Base-by-base conservation (phyloP, 2,797 vertebrate species). In the Sebastes miniatus region DNA sequence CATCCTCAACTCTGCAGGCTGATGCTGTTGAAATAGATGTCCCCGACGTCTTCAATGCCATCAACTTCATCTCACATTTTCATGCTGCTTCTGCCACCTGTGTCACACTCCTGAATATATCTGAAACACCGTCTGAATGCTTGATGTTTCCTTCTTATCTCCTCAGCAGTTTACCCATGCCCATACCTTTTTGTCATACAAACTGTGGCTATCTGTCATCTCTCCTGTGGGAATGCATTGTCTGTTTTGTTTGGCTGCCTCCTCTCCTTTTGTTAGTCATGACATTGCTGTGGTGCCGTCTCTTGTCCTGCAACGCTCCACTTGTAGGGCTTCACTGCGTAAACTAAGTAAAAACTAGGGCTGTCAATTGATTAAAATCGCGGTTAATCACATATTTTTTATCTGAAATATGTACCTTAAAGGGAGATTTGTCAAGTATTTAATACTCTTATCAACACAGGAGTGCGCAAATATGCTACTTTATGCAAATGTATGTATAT, bases 61-160 rank as follows among this genome's bases (percentile, higher is more conserved):
- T 87, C 74, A 50, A 77, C 76, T 87, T 80, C 69, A 69, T 70
- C 77, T 79, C n/a, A 64, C 58, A 62, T 84, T 87, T 79, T 84
- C 73, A 76, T 56, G 80, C 82, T 80, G 79, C 68, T 47, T 77
- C 79, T 80, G 76, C 52, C 59, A 77, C 87, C 81, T 63, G 74
- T 88, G 79, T 88, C 75, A n/a, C 47, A 65, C 69, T 83, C 36
- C 54, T 61, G 71, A 77, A 79, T 65, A 58, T 68, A 71, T 79
- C 59, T 83, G 73, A 74, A 78, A 79, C 68, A 20, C 24, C 25
- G 32, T 62, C 68, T 67, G 77, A 64, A 86, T 80, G 34, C 65
- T 57, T 64, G 54, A 66, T 69, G 43, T 59, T 72, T 65, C 56
- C 10, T 29, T 61, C 66, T 72, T 64, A 56, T 83, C 81, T 66